Conservation (phyloP, 2,888 invertebrate species). For the Nycteola revayana region DNA sequence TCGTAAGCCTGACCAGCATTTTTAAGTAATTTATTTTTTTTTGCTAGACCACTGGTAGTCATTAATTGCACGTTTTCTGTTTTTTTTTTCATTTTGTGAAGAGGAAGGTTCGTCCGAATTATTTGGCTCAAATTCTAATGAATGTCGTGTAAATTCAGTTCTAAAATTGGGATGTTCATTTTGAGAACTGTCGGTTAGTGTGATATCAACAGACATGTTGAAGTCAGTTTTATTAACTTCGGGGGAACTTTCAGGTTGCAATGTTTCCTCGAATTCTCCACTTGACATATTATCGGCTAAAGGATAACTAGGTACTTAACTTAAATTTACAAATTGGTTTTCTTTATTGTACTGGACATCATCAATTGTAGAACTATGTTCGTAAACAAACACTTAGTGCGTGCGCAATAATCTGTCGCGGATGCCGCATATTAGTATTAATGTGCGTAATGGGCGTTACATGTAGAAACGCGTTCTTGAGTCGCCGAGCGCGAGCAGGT, state of each 20-base stretch:
- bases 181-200: conserved; percentile 3
- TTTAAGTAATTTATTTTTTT: conserved; percentile 16
- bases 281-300: conserved; percentile 2
- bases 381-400: too few relatives aligned
- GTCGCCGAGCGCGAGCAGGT: too few relatives aligned
- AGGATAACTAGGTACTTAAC: neutral
- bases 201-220: conserved; percentile 2
- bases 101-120: conserved; percentile 4
- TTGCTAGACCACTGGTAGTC: conserved; percentile 4
- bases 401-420: too few relatives aligned
- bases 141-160: conserved; percentile 5
- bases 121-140: conserved; percentile 2
- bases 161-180: conserved; percentile 4
- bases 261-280: conserved; percentile 3
- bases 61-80: conserved; percentile 3
- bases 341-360: neutral
- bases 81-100: conserved; percentile 2
- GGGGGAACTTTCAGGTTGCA: conserved; percentile 3
- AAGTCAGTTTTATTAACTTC: conserved; percentile 2
- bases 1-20: conserved; percentile 11
- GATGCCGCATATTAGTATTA: too few relatives aligned
- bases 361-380: neutral
- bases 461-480: too few relatives aligned
- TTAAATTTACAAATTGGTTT: neutral
- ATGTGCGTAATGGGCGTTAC: too few relatives aligned